Evolutionary conservation across 2,797 vertebrate species (phyloP).

Genomic region (Pangasius sanitwongsei): DNA sequence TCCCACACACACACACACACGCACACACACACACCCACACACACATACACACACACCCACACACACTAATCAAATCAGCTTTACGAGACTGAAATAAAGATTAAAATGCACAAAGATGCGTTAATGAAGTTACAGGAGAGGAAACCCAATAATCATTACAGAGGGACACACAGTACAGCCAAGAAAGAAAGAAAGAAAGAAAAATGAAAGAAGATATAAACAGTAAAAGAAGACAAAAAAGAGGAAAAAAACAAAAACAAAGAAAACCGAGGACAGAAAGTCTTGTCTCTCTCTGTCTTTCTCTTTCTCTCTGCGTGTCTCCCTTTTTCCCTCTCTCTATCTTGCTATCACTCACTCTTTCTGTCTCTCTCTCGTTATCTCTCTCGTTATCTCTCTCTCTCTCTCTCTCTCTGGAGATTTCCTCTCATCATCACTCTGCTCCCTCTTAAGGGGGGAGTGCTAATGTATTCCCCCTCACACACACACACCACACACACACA

Average conservation of each 20-base stretch:
- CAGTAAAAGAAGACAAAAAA: not conserved
- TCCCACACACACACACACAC: not conserved
- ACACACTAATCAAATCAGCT: not conserved
- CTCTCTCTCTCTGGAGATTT: slow-evolving; percentile 17
- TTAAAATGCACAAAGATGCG: not conserved
- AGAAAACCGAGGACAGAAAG: not conserved
- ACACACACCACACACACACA: slow-evolving; percentile 33
- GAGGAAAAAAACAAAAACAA: not conserved
- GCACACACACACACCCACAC: not conserved
- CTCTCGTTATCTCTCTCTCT: not conserved
- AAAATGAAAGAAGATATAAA: not conserved
- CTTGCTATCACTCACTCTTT: not conserved
- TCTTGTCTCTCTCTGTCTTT: not conserved
- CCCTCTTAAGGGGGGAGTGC: slow-evolving; percentile 27
- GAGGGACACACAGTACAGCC: not conserved
- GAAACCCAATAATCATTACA: not conserved
- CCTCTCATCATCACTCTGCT: slow-evolving; percentile 26
- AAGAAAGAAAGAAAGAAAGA: not conserved
- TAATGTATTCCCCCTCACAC: slow-evolving; percentile 38
- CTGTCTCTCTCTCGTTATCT: not conserved
- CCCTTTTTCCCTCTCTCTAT: not conserved
- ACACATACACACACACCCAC: not conserved
- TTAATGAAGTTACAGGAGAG: slow-evolving; percentile 1
- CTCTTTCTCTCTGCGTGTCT: not conserved
- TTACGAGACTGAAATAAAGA: slow-evolving; percentile 11